Percentiles rank a stretch among this genome's conserved stretches.
phyloP scores from a whole-genome alignment of 2,113 vertebrate species.

The Melospiza melodia region DNA sequence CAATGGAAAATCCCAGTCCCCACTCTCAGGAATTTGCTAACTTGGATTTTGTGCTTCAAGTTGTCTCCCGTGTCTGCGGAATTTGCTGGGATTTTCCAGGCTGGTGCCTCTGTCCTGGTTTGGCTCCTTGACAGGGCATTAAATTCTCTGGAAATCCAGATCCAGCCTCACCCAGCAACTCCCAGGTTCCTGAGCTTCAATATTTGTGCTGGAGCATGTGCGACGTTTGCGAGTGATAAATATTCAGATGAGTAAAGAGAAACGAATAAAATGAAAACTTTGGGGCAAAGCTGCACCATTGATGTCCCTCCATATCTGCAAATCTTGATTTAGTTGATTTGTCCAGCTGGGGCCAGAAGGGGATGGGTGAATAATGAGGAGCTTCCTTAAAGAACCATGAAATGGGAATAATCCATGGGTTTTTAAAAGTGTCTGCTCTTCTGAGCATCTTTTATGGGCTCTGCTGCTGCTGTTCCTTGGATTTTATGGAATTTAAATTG shows the following conservation, averaged over 20 bases:
- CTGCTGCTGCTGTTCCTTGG: neutral
- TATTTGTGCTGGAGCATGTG: neutral
- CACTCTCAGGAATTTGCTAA: neutral
- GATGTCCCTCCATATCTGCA: neutral
- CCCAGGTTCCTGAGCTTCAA: neutral
- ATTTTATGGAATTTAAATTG: neutral
- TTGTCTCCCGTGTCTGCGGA: neutral
- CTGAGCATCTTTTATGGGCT: neutral
- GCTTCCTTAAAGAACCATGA: neutral
- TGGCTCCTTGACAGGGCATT: neutral
- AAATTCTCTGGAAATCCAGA: neutral
- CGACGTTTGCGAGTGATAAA: neutral
- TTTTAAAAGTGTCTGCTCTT: neutral
- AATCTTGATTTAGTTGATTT: neutral
- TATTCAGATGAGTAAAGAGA: conserved; percentile 6
- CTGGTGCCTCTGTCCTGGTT: neutral
- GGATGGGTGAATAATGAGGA: neutral
- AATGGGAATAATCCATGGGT: neutral
- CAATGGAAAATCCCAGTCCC: neutral
- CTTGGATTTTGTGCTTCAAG: neutral
- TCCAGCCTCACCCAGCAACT: neutral
- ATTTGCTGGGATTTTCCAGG: neutral
- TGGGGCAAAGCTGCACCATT: neutral
- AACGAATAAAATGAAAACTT: neutral
- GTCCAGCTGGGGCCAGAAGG: neutral